Evolutionary conservation across 2,888 invertebrate genomes (phyloP).

Genomic region (Ptychoptera contaminata): DNA sequence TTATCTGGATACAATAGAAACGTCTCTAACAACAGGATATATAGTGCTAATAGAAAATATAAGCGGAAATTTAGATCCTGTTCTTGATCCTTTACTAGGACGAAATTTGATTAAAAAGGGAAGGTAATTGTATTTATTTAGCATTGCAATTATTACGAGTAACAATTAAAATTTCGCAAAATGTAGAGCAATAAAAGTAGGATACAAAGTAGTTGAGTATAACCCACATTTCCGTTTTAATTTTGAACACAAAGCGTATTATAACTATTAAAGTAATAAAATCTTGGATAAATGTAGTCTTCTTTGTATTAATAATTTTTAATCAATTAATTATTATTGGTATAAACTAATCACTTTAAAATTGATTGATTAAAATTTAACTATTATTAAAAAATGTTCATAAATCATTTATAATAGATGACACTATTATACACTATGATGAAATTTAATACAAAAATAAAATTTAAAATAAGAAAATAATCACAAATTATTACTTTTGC

Average conservation of each 20-base stretch:
- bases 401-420: no score
- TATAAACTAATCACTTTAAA: no score
- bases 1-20: conserved; percentile 77
- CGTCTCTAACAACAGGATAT: conserved; percentile 64
- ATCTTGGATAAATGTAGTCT: no score
- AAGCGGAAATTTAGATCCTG: conserved; percentile 83
- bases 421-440: no score
- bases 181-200: conserved; percentile 80
- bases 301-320: no score
- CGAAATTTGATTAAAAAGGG: conserved; percentile 91
- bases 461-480: no score
- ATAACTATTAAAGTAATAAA: no score
- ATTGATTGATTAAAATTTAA: no score
- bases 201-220: conserved; percentile 93
- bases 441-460: no score
- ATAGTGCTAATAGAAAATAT: conserved; percentile 87
- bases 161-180: neutral
- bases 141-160: neutral
- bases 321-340: no score
- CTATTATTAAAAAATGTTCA: no score
- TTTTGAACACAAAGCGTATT: conserved; percentile 90
- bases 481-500: no score
- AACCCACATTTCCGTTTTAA: conserved; percentile 70
- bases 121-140: conserved; percentile 37
- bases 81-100: conserved; percentile 78